phyloP scores from a whole-genome alignment of 2,797 vertebrate species.

The Sebastes vulpes region DNA sequence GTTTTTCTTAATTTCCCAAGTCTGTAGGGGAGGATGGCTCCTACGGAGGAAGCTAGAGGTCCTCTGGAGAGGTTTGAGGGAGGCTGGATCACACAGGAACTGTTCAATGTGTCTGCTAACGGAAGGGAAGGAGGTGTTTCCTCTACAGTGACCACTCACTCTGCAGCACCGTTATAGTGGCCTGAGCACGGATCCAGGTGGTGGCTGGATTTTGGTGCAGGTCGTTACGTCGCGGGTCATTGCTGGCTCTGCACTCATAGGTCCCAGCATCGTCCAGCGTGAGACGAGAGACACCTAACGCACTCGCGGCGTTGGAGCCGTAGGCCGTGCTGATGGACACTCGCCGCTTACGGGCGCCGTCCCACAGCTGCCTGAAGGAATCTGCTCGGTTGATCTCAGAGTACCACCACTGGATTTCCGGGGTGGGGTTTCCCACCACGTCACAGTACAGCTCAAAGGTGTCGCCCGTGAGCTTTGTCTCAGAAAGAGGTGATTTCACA shows the following conservation, averaged over 20 bases:
- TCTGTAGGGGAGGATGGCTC: slow-evolving; percentile 29
- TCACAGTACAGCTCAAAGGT: slow-evolving; percentile 98
- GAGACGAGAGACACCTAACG: slow-evolving; percentile 91
- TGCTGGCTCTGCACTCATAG: slow-evolving; percentile 99
- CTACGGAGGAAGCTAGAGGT: slow-evolving; percentile 48
- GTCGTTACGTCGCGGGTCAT: slow-evolving; percentile 95
- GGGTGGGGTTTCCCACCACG: slow-evolving; percentile 94
- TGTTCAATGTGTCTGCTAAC: background rate
- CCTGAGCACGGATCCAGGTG: slow-evolving; percentile 98
- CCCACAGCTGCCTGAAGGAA: slow-evolving; percentile 97
- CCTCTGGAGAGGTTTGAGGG: slow-evolving; percentile 49
- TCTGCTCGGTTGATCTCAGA: slow-evolving; percentile 95
- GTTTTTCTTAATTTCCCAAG: slow-evolving; percentile 25
- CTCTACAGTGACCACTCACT: slow-evolving; percentile 91
- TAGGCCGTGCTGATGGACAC: slow-evolving; percentile 95
- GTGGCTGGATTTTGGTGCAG: slow-evolving; percentile 95
- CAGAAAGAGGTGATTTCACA: slow-evolving; percentile 97
- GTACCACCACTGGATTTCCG: slow-evolving; percentile 99
- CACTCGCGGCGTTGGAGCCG: slow-evolving; percentile 92
- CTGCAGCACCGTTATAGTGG: slow-evolving; percentile 95
- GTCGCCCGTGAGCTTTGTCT: slow-evolving; percentile 96
- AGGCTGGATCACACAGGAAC: slow-evolving; percentile 52
- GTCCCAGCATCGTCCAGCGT: slow-evolving; percentile 94
- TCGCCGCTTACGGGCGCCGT: slow-evolving; percentile 92
- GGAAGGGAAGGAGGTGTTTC: slow-evolving; percentile 1